Evolutionary conservation across 2,888 invertebrate species (phyloP).

Genomic region (Phalangium opilio): DNA sequence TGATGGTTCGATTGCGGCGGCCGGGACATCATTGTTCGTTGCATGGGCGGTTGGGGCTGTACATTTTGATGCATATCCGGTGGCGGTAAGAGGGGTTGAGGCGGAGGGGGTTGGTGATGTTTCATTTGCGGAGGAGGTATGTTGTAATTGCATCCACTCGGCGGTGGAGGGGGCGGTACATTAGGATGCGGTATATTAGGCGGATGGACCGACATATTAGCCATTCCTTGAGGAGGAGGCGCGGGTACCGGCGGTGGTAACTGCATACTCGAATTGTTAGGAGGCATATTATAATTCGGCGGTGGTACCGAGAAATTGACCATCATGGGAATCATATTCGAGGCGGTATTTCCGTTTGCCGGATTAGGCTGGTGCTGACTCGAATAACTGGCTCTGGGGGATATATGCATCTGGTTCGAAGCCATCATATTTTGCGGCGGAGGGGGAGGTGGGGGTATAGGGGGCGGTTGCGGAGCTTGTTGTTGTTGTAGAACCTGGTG

Average conservation of each 20-base stretch:
- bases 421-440: neutral
- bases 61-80: no score
- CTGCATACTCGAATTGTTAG: neutral
- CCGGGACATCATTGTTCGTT: no score
- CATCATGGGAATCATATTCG: neutral
- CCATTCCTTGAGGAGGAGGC: neutral
- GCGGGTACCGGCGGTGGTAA: neutral
- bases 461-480: neutral
- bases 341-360: neutral
- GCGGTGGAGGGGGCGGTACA: no score
- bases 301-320: constrained; percentile 1
- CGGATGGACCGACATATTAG: no score
- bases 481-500: no score
- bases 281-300: constrained; percentile 2
- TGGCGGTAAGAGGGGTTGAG: no score
- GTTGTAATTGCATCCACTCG: no score
- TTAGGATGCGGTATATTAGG: no score
- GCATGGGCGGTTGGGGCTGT: no score
- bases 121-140: no score
- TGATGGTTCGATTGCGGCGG: no score
- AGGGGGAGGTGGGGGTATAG: neutral
- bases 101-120: no score
- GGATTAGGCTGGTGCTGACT: neutral
- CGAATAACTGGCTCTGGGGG: neutral
- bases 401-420: neutral